These are phyloP conservation scores for Crypturellus tataupa DNA, from an alignment of 2,797 vertebrate species.

Conservation along the genomic window DNA sequence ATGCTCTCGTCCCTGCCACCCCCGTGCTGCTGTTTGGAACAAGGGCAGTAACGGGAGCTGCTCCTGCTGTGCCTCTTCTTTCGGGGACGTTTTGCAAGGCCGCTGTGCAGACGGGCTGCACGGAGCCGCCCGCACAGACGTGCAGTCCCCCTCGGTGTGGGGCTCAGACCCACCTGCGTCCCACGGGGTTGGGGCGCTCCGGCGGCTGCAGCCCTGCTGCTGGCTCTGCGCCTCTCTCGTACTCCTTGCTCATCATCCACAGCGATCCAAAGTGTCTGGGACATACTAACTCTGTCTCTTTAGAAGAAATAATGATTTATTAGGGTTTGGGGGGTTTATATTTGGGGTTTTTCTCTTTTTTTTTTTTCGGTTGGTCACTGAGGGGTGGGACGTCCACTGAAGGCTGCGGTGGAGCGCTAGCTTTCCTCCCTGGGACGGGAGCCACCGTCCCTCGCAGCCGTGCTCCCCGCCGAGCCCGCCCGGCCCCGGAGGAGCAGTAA, in stretches of 20 bases:
- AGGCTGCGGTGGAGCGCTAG: background rate
- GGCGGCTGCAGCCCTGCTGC: background rate
- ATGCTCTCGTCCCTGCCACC: fast-evolving
- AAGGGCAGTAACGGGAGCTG: background rate
- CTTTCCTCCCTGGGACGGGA: background rate
- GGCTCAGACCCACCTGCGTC: background rate
- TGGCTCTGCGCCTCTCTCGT: background rate
- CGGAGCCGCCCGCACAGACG: background rate
- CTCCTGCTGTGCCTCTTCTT: background rate
- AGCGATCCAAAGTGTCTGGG: background rate
- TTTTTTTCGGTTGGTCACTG: background rate
- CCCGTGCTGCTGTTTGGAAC: background rate
- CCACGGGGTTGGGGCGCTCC: background rate
- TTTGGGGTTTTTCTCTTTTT: background rate
- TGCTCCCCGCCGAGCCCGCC: background rate
- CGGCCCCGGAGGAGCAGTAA: background rate
- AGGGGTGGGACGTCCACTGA: background rate
- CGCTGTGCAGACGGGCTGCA: fast-evolving
- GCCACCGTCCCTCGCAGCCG: too few relatives aligned
- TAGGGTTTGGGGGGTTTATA: background rate
- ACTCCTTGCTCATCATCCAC: background rate
- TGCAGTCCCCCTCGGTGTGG: background rate
- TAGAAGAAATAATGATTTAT: background rate
- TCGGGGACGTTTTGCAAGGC: background rate
- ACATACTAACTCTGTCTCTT: background rate